Base-by-base conservation (phyloP, 2,888 invertebrate species). In the Barypeithes pellucidus region DNA sequence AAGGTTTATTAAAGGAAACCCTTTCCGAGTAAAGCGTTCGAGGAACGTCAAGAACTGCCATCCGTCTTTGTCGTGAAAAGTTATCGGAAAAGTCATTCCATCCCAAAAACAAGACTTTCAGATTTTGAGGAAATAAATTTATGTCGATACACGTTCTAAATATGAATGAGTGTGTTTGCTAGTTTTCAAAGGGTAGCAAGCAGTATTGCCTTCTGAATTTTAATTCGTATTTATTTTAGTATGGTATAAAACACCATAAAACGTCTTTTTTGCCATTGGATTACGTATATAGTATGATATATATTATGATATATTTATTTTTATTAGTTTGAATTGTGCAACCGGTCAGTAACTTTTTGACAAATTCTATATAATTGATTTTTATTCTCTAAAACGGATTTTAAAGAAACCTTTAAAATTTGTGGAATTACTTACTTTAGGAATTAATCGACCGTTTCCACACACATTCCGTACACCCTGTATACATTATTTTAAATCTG, bases 51-150 rank as follows among this genome's bases (percentile, higher is more conserved):
- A 61, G 61, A 61, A 29, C 33, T 39, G 14, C 57, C 61, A 72
- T 72, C 57, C 61, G 45, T 72, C 72, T 67, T 62, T 72, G 72
- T 72, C 72, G 54, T n/a, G 4, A 24, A 52, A 66, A 66, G 50
- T 47, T 66, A 66, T 66, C 67, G 65, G 47, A 60, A 72, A 72
- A 67, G 62, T 72, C 67, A 72, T 69, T 62, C 47, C 54, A 47
- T 68, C 50, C 59, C 41, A 33, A 67, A 67, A 62, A 61, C 61
- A 72, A 62, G 61, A 68, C 73, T 67, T 67, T 47, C 43, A 59
- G 67, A 68, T 73, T 73, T 68, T 24, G 36, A 12, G 45, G 50
- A 73, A 73, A 73, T 68, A 67, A 54, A 67, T 73, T 63, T 67
- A 45, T 43, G 50, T 65, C 73, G 65, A 73, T 63, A 73, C 68